Conservation (phyloP, 2,888 invertebrate species). For the Phanerotoma sp. region DNA sequence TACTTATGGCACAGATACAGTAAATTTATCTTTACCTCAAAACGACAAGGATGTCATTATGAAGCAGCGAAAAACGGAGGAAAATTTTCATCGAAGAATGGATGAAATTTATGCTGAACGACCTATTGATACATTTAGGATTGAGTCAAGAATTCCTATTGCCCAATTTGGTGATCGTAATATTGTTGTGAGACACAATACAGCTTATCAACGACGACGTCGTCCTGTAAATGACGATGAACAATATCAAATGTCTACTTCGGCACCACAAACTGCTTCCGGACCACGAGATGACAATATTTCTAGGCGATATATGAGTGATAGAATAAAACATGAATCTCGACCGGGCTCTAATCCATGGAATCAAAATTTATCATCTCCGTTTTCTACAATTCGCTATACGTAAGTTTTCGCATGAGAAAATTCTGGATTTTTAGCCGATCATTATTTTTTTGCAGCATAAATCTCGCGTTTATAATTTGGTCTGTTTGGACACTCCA, state of each 20-base stretch:
- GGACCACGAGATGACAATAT: slow-evolving; percentile 6
- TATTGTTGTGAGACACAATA: slow-evolving; percentile 25
- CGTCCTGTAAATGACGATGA: slow-evolving; percentile 10
- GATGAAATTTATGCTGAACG: slow-evolving; percentile 35
- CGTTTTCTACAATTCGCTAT: slow-evolving; percentile 26
- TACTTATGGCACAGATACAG: slow-evolving; percentile 19
- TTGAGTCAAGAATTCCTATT: slow-evolving; percentile 37
- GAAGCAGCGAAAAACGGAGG: slow-evolving; percentile 35
- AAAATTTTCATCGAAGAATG: slow-evolving; percentile 35
- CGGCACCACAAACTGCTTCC: slow-evolving; percentile 19
- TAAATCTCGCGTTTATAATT: no score
- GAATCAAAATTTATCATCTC: neutral
- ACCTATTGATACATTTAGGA: slow-evolving; percentile 28
- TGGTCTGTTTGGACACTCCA: no score
- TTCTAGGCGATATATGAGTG: slow-evolving; percentile 18
- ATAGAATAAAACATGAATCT: slow-evolving; percentile 20
- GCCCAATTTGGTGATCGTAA: slow-evolving; percentile 32
- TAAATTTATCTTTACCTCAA: slow-evolving; percentile 25
- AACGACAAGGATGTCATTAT: slow-evolving; percentile 34
- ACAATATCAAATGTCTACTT: slow-evolving; percentile 7
- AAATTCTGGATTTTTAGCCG: no score
- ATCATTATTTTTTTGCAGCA: no score
- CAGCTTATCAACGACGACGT: slow-evolving; percentile 22
- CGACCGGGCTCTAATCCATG: slow-evolving; percentile 15
- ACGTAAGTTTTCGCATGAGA: no score